Base-by-base conservation (phyloP, 2,113 vertebrate species). In the Chrysemys picta region DNA sequence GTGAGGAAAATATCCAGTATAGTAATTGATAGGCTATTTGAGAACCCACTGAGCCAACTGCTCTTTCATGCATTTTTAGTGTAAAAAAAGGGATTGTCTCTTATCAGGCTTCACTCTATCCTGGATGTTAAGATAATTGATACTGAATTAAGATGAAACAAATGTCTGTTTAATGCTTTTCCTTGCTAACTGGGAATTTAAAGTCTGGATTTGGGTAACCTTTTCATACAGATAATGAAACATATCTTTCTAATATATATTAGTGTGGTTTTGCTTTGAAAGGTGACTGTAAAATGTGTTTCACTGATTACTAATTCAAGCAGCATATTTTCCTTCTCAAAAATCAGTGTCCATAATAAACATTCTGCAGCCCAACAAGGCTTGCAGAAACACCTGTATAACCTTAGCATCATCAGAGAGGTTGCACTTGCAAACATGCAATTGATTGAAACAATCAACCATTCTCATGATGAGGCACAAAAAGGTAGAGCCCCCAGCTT, bases 341-440 rank as follows among this genome's bases (percentile, higher is more conserved):
- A 92, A 93, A 53, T 29, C 53, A 95, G 92, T 24, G 62, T 75
- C 86, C 78, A 42, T 53, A 69, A 91, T 89, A 72, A 86, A 69
- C 49, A 52, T 91, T 87, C 54, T 56, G 53, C 22, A 92, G 52
- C 45, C 42, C 84, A 81, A 80, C 50, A 91, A 88, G 19, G 88
- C 25, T 57, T 90, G 27, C 80, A 80, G 82, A 76, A 96, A 92
- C 80, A 57, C 21, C 8, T 83, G 84, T 52, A 42, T 84, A 93
- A 76, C 14, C 52, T 5, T 38, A 10, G 10, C n/a, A 21, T 72
- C 21, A 22, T 72, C 17, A 22, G n/a, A 59, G 56, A 45, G 25
- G 8, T 2, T 94, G 35, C 14, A 24, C 38, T 90, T 87, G 29
- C 4, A 16, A 17, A 35, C 49, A 38, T 57, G 35, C 8, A 38